Conservation (phyloP, 2,888 invertebrate species). For the Crossocerus cetratus region DNA sequence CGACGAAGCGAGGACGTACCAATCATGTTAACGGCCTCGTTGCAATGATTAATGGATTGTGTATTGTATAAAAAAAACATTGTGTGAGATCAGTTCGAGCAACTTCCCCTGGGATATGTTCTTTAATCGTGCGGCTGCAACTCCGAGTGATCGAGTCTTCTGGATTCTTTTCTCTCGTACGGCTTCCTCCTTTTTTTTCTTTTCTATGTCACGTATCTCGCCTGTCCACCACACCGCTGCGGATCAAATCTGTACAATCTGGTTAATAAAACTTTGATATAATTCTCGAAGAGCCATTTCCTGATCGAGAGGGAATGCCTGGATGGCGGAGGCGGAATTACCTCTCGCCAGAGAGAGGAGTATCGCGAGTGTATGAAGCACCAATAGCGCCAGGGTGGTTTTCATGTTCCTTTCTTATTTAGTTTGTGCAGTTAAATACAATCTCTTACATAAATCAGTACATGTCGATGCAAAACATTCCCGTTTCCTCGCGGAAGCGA, state of each 20-base stretch:
- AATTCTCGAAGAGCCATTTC: conserved; percentile 10
- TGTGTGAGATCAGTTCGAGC: conserved; percentile 1
- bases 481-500: conserved; percentile 28
- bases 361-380: background rate
- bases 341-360: no score
- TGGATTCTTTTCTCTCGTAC: conserved; percentile 18
- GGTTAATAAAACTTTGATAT: conserved; percentile 47
- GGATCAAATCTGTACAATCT: conserved; percentile 39
- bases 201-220: conserved; percentile 29
- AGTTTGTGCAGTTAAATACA: conserved; percentile 51
- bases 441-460: conserved; percentile 49
- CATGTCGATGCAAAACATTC: conserved; percentile 46
- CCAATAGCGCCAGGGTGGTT: background rate
- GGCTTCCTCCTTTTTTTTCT: conserved; percentile 20
- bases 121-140: no score
- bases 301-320: no score
- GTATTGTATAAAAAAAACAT: no score
- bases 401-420: conserved; percentile 43
- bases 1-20: conserved; percentile 9
- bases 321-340: no score
- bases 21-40: no score
- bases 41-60: background rate
- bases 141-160: no score
- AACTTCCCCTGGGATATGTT: no score
- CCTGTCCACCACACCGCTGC: conserved; percentile 11